Percentiles rank a stretch among this genome's conserved stretches.
Evolutionary conservation across 2,888 invertebrate genomes (phyloP).

Genomic region (Rhaphigaster nebulosa): DNA sequence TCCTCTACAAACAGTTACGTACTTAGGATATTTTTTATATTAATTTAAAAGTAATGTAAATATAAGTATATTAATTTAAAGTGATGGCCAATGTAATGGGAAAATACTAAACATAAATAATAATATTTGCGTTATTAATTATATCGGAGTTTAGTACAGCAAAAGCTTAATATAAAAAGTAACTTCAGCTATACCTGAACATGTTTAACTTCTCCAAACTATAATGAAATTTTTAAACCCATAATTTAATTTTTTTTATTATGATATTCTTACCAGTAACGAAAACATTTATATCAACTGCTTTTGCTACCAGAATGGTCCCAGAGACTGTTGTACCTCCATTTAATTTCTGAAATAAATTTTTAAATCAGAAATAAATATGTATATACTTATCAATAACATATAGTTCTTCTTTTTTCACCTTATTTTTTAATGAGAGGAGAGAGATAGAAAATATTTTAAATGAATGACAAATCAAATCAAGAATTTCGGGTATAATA

Average conservation of each 20-base stretch:
- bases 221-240: background rate
- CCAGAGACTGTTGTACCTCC: slow-evolving; percentile 98
- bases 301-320: slow-evolving; percentile 87
- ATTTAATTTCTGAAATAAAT: slow-evolving; percentile 71
- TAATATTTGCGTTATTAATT: too few species aligned
- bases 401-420: background rate
- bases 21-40: too few species aligned
- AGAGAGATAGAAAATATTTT: background rate
- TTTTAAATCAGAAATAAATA: slow-evolving; percentile 37
- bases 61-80: too few species aligned
- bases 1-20: too few species aligned
- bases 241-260: background rate
- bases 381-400: background rate
- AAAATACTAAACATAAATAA: too few species aligned
- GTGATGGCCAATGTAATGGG: too few species aligned
- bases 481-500: background rate
- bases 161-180: background rate
- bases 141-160: background rate
- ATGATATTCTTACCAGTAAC: slow-evolving; percentile 80
- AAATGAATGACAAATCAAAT: background rate
- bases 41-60: too few species aligned
- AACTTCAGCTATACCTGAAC: background rate
- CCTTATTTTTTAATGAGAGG: background rate
- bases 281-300: slow-evolving; percentile 88
- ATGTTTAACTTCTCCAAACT: background rate